Evolutionary conservation across 2,888 invertebrate species (phyloP), one percentile per base, ranked within the genome.

Genomic region (Elmis aenea): DNA sequence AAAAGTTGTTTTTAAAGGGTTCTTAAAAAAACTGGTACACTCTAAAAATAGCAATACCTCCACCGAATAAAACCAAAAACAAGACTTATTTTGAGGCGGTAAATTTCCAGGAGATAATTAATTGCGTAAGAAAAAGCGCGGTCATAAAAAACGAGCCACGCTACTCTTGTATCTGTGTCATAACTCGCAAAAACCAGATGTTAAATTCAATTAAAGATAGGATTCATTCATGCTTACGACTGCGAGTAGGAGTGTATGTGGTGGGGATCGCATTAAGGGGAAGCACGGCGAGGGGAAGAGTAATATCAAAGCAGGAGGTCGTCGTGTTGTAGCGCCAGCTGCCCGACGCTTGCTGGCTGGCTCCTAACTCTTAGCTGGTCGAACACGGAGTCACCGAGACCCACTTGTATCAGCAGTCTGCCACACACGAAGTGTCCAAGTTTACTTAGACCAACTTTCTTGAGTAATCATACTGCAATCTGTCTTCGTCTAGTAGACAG

Each of bases 221-320:
- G 38, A 42, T 47, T 47, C 47, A 47, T 47, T 47, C 47, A 47
- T 47, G 47, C 47, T 38, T n/a, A 42, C 29, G 28, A 27, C 32
- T 12, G 36, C 33, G 45, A 33, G 41, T 33, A 43, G 42, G 48
- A 45, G 39, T 26, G 15, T 16, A 11, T 5, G 13, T 18, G 32
- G 39, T 35, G 39, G 44, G 36, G 38, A 38, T 11, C 21, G 29
- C 32, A 31, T 34, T 34, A 29, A 38, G 32, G 32, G 26, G 27
- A 20, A 22, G 36, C 23, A 15, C 15, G 24, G 22, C 21, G 12
- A 33, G 40, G 42, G 46, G 44, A 44, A 35, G 34, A 38, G 45
- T 34, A 49, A 49, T 49, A 49, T 46, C 49, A 46, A 40, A 46
- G 49, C 46, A 42, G 46, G 49, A 49, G 49, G 49, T 49, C 46